Percentiles rank a stretch among this genome's conserved stretches.
phyloP scores from a whole-genome alignment of 1,140 invertebrate species.

The Bombus terrestris region DNA sequence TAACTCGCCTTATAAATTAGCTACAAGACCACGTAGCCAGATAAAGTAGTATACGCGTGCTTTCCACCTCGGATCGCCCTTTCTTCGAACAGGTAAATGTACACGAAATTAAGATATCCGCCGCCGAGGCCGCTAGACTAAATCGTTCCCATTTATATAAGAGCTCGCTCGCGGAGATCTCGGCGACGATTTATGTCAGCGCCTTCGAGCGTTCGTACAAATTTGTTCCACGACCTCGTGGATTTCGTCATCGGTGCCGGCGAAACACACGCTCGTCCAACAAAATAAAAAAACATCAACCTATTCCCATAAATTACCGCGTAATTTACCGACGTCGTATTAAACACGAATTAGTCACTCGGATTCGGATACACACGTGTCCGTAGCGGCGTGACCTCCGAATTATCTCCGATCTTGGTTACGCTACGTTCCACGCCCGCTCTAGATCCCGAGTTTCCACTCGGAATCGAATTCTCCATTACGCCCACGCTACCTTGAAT shows the following conservation, averaged over 20 bases:
- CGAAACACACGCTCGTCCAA: too few relatives aligned
- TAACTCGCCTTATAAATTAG: conserved; percentile 77
- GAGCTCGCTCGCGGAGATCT: conserved; percentile 24
- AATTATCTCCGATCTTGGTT: neutral
- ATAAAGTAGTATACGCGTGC: conserved; percentile 64
- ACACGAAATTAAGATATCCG: conserved; percentile 74
- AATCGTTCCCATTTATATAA: conserved; percentile 68
- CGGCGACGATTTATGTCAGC: conserved; percentile 42
- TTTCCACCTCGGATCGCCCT: conserved; percentile 47
- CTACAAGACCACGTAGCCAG: conserved; percentile 71
- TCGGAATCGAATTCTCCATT: neutral
- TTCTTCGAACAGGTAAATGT: conserved; percentile 66
- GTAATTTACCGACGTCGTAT: neutral
- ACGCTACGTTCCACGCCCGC: neutral
- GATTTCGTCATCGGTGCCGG: conserved; percentile 9
- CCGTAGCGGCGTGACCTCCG: neutral
- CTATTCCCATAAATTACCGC: neutral
- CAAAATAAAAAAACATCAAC: neutral
- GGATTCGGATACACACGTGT: neutral
- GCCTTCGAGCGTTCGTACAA: conserved; percentile 1
- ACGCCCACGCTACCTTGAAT: neutral
- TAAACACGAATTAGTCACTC: conserved; percentile 19
- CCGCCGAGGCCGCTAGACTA: conserved; percentile 55
- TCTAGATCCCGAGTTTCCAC: neutral
- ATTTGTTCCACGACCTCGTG: neutral